Percentiles rank a stretch among this genome's conserved stretches.
Conservation (phyloP, 2,797 vertebrate genomes). For the Potorous gilbertii region DNA sequence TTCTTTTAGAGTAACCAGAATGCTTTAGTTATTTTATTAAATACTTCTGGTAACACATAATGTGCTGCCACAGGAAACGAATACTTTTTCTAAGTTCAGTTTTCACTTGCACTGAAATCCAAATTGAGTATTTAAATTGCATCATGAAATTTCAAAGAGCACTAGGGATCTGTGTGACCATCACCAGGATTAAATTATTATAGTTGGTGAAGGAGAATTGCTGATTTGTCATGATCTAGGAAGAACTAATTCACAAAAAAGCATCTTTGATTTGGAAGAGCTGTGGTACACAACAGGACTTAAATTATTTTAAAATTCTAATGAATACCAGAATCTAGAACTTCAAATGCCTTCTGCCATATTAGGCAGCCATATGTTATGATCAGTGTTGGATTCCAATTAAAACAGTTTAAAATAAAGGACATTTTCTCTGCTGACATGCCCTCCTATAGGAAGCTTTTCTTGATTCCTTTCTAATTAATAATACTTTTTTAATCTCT, state of each 20-base stretch:
- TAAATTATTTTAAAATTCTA: background rate
- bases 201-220: constrained; percentile 30
- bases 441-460: background rate
- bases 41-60: constrained; percentile 36
- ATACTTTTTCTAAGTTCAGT: constrained; percentile 48
- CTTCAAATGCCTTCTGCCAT: background rate
- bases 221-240: background rate
- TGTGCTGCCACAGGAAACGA: constrained; percentile 50
- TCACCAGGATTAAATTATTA: constrained; percentile 28
- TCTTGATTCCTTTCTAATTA: background rate
- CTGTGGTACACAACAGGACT: background rate
- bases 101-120: constrained; percentile 43
- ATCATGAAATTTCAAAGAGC: constrained; percentile 66
- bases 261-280: background rate
- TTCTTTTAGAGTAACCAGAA: constrained; percentile 33
- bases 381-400: background rate
- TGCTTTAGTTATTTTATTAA: constrained; percentile 46
- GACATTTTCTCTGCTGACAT: background rate
- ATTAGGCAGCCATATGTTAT: background rate
- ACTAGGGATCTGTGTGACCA: constrained; percentile 18
- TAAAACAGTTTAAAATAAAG: background rate
- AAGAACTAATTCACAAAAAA: background rate
- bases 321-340: background rate
- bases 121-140: constrained; percentile 48
- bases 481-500: background rate